A percentile compares a stretch with the other conserved stretches of the same genome.
phyloP scores from a whole-genome alignment of 1,140 invertebrate genomes.

The Drosophila nikananu region DNA sequence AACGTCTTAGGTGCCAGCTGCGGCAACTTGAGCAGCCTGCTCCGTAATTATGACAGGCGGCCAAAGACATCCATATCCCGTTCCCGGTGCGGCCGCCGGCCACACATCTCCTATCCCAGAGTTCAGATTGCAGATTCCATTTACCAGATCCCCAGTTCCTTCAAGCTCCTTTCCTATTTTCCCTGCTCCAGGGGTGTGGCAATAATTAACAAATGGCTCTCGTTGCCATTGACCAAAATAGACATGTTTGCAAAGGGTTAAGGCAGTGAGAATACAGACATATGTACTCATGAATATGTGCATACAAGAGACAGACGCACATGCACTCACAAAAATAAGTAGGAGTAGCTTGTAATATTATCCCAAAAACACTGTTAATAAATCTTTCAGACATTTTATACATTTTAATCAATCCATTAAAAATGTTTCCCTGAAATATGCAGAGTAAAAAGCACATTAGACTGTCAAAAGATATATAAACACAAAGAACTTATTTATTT shows the following conservation, averaged over 20 bases:
- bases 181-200: slow-evolving; percentile 37
- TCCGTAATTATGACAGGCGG: slow-evolving; percentile 68
- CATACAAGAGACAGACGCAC: slow-evolving; percentile 3
- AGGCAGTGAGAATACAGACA: slow-evolving; percentile 5
- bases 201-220: slow-evolving; percentile 68
- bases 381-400: neutral
- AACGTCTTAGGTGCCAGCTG: slow-evolving; percentile 41
- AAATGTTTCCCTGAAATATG: no score
- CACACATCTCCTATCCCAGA: neutral
- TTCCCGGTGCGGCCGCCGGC: slow-evolving; percentile 20
- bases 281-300: neutral
- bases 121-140: slow-evolving; percentile 18
- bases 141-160: slow-evolving; percentile 12
- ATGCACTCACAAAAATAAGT: slow-evolving; percentile 7
- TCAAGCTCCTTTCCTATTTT: slow-evolving; percentile 28
- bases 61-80: slow-evolving; percentile 22
- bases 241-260: slow-evolving; percentile 55
- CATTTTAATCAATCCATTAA: neutral
- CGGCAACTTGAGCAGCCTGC: slow-evolving; percentile 55
- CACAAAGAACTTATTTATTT: no score
- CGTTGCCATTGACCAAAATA: slow-evolving; percentile 51
- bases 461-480: no score
- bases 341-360: neutral
- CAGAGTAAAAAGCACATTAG: neutral
- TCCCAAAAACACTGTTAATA: neutral